phyloP scores from a whole-genome alignment of 2,797 vertebrate genomes.

The Pantherophis alleghaniensis region DNA sequence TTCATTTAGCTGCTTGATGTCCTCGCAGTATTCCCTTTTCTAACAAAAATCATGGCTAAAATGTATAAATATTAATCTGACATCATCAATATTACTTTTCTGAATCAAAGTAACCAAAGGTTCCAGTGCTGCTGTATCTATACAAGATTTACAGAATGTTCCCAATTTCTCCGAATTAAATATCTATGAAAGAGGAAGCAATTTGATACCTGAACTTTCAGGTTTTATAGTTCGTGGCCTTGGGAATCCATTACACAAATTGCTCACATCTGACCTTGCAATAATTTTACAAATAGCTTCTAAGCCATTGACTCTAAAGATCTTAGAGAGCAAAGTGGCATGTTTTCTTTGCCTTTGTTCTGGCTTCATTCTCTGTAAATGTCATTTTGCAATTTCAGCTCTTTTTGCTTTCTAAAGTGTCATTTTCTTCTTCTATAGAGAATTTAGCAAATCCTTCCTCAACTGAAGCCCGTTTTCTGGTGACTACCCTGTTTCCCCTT shows the following conservation, averaged over 20 bases:
- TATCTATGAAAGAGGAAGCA: background rate
- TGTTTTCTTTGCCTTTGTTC: background rate
- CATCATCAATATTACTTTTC: background rate
- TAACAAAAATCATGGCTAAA: background rate
- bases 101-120: background rate
- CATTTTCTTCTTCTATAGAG: background rate
- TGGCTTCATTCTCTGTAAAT: background rate
- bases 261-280: background rate
- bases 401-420: background rate
- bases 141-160: background rate
- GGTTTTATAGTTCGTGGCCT: background rate
- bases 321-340: background rate
- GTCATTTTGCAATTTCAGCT: background rate
- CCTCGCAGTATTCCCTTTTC: background rate
- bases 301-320: background rate
- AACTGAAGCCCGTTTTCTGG: background rate
- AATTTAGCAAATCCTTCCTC: background rate
- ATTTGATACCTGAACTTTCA: background rate
- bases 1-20: background rate
- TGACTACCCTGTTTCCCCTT: background rate
- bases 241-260: background rate
- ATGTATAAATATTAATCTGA: background rate
- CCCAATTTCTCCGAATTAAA: background rate
- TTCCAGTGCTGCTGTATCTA: background rate
- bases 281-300: background rate